Conservation (phyloP, 2,888 invertebrate species). For the Polylopha cassiicola region DNA sequence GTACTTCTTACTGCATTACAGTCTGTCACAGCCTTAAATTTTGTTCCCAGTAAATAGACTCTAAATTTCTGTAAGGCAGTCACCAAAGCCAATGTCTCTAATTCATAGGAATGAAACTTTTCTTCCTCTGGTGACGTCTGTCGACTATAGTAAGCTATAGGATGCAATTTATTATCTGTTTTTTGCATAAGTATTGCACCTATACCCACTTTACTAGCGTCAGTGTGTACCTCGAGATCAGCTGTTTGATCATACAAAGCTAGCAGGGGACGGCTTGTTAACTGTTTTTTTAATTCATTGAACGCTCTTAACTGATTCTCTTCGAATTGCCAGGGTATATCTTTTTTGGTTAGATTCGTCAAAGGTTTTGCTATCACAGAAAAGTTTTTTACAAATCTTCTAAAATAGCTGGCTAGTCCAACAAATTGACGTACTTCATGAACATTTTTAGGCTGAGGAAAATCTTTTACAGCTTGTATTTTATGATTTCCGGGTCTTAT, state of each 20-base stretch:
- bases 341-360: background rate
- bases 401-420: slow-evolving; percentile 1
- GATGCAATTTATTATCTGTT: background rate
- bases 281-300: background rate
- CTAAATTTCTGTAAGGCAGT: slow-evolving; percentile 15
- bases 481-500: background rate
- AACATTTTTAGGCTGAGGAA: background rate
- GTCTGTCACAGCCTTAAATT: slow-evolving; percentile 10
- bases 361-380: background rate
- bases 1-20: slow-evolving; percentile 17
- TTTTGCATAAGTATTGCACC: slow-evolving; percentile 13
- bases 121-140: slow-evolving; percentile 12
- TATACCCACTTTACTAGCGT: slow-evolving; percentile 13
- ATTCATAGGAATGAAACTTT: slow-evolving; percentile 12
- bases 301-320: background rate
- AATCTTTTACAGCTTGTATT: background rate
- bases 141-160: slow-evolving; percentile 5
- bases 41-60: slow-evolving; percentile 20
- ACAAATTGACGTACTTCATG: slow-evolving; percentile 1
- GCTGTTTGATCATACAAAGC: slow-evolving; percentile 15
- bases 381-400: background rate
- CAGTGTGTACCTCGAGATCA: slow-evolving; percentile 12
- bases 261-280: slow-evolving; percentile 10
- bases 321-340: background rate
- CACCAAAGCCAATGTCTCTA: slow-evolving; percentile 8